Evolutionary conservation across 2,113 vertebrate genomes (phyloP).

Genomic region (Gymnocephalus cernua): DNA sequence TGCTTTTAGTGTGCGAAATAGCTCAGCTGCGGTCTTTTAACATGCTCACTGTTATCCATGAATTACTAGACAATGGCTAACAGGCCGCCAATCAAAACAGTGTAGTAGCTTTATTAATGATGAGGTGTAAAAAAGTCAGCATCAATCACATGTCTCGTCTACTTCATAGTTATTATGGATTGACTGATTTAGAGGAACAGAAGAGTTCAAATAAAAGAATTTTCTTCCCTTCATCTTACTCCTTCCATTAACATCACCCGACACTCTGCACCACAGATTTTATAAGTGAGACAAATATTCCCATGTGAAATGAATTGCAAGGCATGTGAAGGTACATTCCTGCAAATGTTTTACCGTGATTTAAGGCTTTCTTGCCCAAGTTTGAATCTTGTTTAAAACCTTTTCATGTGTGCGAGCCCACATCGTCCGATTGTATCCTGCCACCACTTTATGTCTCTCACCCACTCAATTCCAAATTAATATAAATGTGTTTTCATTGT

Average conservation of each 20-base stretch:
- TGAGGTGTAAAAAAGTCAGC: constrained; percentile 43
- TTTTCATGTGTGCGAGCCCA: constrained; percentile 42
- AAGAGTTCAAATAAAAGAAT: constrained; percentile 66
- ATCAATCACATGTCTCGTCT: constrained; percentile 37
- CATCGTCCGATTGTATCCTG: constrained; percentile 71
- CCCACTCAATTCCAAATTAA: constrained; percentile 79
- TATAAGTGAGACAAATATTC: constrained; percentile 77
- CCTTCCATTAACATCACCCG: constrained; percentile 65
- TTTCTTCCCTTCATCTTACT: constrained; percentile 49
- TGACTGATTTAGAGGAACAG: constrained; percentile 30
- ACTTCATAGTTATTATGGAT: constrained; percentile 40
- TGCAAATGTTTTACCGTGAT: constrained; percentile 58
- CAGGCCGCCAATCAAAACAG: constrained; percentile 50
- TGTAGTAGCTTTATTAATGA: constrained; percentile 39
- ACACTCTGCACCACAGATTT: constrained; percentile 57
- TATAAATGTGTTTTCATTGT: constrained; percentile 85
- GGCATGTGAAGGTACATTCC: constrained; percentile 74
- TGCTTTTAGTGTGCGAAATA: neutral
- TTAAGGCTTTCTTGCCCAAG: constrained; percentile 55
- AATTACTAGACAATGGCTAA: constrained; percentile 23
- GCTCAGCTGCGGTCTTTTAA: constrained; percentile 2
- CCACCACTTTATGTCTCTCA: constrained; percentile 68
- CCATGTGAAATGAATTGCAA: constrained; percentile 68
- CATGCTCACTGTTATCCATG: constrained; percentile 13
- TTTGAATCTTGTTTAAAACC: constrained; percentile 46